These are phyloP conservation scores for Euplagia quadripunctaria DNA, from an alignment of 2,888 invertebrate genomes.

Conservation along the genomic window DNA sequence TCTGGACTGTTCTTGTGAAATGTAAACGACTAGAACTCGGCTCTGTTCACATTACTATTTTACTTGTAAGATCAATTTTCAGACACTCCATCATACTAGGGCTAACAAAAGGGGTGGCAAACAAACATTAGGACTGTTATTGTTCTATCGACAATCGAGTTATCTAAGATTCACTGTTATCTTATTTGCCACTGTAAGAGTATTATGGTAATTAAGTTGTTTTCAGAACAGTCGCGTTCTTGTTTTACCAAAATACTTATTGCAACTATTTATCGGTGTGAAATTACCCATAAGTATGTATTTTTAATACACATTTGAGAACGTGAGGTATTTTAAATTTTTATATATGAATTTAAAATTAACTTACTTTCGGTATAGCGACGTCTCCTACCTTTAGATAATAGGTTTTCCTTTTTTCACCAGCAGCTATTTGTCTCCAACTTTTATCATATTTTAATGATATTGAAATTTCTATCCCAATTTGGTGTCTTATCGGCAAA, in stretches of 20 bases:
- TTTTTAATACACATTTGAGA: not conserved
- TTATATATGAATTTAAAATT: too few species aligned
- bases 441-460: too few species aligned
- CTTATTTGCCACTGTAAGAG: slow-evolving; percentile 2
- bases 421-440: too few species aligned
- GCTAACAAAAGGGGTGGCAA: not conserved
- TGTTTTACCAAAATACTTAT: not conserved
- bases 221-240: slow-evolving; percentile 1
- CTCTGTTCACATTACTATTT: not conserved
- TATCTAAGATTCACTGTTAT: slow-evolving; percentile 11
- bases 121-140: slow-evolving; percentile 13
- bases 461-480: too few species aligned
- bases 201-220: slow-evolving; percentile 14
- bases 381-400: too few species aligned
- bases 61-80: slow-evolving; percentile 8
- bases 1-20: too few species aligned
- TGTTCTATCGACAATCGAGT: slow-evolving; percentile 13
- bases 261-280: not conserved
- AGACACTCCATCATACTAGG: slow-evolving; percentile 5
- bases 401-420: too few species aligned
- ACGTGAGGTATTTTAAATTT: not conserved
- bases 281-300: too few species aligned
- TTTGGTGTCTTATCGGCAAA: too few species aligned
- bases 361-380: too few species aligned
- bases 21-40: slow-evolving; percentile 1